Base-by-base conservation (phyloP, 2,113 vertebrate species). In the Scatophagus argus region DNA sequence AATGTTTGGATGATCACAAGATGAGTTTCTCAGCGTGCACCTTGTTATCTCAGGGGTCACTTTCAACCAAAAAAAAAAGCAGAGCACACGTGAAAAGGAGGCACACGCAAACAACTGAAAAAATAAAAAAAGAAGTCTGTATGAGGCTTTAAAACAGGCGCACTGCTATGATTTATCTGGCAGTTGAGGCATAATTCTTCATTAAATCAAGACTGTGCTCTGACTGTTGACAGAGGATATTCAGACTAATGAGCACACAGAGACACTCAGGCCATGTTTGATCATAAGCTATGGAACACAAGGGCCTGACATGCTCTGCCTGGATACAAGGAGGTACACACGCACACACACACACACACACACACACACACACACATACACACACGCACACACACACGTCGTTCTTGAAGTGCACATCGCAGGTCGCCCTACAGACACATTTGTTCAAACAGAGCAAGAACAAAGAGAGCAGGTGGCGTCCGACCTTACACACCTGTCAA, bases 371-470 rank as follows among this genome's bases (percentile, higher is more conserved):
- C 59, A 74, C 72, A 39, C 47, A 52, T 62, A 74, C 39, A 43
- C 51, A 29, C 44, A 23, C 44, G 41, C 66, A 51, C 19, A 65
- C 52, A 71, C 44, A 68, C 6, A 49, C n/a, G 41, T 44, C 43
- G 77, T 76, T 70, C 49, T 39, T 84, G 75, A 89, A 77, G 74
- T 79, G 36, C 72, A 79, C 65, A 49, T 12, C 60, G 32, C 80
- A 80, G 68, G 71, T 77, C 27, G 39, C 63, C 49, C 62, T 39
- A 80, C 69, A 63, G 78, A 36, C 77, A 77, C 46, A 82, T 87
- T 85, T 89, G 90, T 91, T 88, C 91, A 92, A 90, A 91, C 85
- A 85, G 49, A 84, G 39, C 32, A 23, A 86, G 81, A 91, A 89
- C 87, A 92, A 90, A 90, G 87, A 73, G 69, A 89, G 83, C 87